Base-by-base conservation (phyloP, 2,888 invertebrate genomes). In the Noctua janthina region DNA sequence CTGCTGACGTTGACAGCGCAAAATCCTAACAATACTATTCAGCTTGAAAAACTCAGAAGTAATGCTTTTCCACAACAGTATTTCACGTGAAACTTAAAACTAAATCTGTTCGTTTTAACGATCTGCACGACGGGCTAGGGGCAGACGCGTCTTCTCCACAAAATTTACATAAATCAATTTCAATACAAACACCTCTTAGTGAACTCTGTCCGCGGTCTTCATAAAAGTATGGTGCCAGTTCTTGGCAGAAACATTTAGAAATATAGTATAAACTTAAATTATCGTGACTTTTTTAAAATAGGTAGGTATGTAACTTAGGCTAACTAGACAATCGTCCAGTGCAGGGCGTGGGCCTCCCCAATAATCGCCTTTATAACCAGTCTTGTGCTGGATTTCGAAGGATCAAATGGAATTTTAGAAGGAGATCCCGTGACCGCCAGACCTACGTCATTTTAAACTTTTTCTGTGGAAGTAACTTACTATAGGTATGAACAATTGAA, bases 171-270 rank as follows among this genome's bases (percentile, higher is more conserved):
- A 96, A 96, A 96, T 96, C 96, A 96, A 96, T 96, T 96, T 96
- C 96, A 95, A 95, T 96, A 96, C 96, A 96, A 96, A 96, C 96
- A 96, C 96, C 96, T 96, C 96, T 96, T 96, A 95, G 96, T 94
- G 95, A 96, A 96, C 95, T 96, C 95, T 92, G 95, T 93, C 95
- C 95, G 94, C 91, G 93, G 95, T 93, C 93, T 92, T 88, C 89
- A 87, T 88, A 79, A 87, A 84, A 90, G 87, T 90, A 82, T 72
- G 91, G 92, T 85, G 35, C 43, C 54, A 90, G 74, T 92, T 74
- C n/a, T 20, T 17, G 23, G n/a, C 13, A 71, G 29, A 49, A 66
- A 68, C 3, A 29, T n/a, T 29, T 6, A 29, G 17, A 64, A 35
- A 17, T 46, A 13, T 1, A 46, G 46, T 11, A 11, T 46, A 46